These are phyloP conservation scores for Ligdia adustata DNA, from an alignment of 2,888 invertebrate species.

Conservation along the genomic window DNA sequence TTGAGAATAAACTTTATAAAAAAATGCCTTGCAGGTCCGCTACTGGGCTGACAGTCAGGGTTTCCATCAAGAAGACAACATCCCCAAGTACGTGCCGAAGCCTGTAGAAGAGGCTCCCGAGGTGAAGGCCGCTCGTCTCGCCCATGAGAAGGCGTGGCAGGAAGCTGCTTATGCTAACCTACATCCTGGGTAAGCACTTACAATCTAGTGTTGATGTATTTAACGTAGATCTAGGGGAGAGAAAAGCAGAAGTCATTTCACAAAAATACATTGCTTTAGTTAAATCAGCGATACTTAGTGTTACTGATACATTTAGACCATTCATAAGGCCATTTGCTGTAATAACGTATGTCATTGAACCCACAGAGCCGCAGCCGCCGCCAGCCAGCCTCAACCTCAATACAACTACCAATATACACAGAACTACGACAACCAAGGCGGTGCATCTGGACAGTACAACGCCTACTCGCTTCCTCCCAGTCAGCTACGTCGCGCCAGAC, in stretches of 20 bases:
- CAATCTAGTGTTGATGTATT: too few species aligned
- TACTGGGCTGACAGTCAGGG: conserved; percentile 90
- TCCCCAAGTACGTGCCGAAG: conserved; percentile 85
- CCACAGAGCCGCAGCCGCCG: conserved; percentile 45
- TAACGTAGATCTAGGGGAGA: too few species aligned
- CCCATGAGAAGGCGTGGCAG: conserved; percentile 87
- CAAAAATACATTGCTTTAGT: too few species aligned
- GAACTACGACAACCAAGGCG: conserved; percentile 33
- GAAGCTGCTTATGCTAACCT: conserved; percentile 83
- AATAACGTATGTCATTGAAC: not conserved
- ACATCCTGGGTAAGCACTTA: conserved; percentile 35
- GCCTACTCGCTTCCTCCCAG: conserved; percentile 26
- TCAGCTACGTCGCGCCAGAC: conserved; percentile 31
- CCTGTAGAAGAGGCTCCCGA: conserved; percentile 88
- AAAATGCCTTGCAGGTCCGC: conserved; percentile 76
- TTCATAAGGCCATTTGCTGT: not conserved
- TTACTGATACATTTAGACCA: too few species aligned
- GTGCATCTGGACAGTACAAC: conserved; percentile 36
- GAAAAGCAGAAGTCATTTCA: too few species aligned
- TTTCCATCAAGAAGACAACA: conserved; percentile 91
- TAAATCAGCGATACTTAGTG: too few species aligned
- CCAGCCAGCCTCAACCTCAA: conserved; percentile 33
- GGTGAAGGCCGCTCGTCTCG: conserved; percentile 87
- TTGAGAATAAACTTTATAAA: too few species aligned
- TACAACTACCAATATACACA: conserved; percentile 18